A percentile compares a stretch with the other conserved stretches of the same genome.
Evolutionary conservation across 2,113 vertebrate genomes (phyloP).

Genomic region (Aramus guarauna): DNA sequence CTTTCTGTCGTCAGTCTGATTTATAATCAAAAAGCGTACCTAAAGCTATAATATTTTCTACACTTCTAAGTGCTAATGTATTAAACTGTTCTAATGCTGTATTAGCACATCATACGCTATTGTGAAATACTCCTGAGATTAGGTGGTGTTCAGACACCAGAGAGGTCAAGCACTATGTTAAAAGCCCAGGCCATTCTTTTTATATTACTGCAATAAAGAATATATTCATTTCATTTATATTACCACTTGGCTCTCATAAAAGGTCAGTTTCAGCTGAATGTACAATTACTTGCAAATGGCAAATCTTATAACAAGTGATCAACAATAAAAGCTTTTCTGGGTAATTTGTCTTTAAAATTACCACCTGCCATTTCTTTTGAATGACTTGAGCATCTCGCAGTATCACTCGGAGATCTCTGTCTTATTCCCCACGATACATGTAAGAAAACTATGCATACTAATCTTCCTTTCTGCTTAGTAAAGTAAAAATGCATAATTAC

Average conservation of each 20-base stretch:
- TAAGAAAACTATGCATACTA: constrained; percentile 24
- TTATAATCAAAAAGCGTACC: neutral
- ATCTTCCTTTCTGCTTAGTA: constrained; percentile 43
- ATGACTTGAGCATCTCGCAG: constrained; percentile 38
- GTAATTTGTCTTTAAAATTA: constrained; percentile 64
- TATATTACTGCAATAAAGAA: constrained; percentile 71
- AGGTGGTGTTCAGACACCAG: constrained; percentile 47
- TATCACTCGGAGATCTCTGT: constrained; percentile 12
- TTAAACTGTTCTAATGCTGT: constrained; percentile 49
- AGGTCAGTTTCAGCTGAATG: constrained; percentile 70
- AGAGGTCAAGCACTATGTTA: constrained; percentile 69
- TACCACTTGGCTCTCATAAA: constrained; percentile 71
- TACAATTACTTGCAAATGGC: constrained; percentile 70
- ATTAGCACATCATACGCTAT: constrained; percentile 38
- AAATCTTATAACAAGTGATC: constrained; percentile 69
- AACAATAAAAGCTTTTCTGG: constrained; percentile 69
- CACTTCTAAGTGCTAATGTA: constrained; percentile 38
- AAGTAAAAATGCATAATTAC: constrained; percentile 58
- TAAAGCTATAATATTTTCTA: constrained; percentile 41
- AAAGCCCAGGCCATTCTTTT: constrained; percentile 69
- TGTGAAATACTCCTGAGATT: constrained; percentile 52
- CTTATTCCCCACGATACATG: neutral
- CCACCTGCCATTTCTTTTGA: constrained; percentile 53
- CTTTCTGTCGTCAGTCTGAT: neutral
- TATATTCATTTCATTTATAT: constrained; percentile 73